Percentiles rank a stretch among this genome's conserved stretches.
Evolutionary conservation across 2,113 vertebrate genomes (phyloP).

Genomic region (Brachyistius frenatus): DNA sequence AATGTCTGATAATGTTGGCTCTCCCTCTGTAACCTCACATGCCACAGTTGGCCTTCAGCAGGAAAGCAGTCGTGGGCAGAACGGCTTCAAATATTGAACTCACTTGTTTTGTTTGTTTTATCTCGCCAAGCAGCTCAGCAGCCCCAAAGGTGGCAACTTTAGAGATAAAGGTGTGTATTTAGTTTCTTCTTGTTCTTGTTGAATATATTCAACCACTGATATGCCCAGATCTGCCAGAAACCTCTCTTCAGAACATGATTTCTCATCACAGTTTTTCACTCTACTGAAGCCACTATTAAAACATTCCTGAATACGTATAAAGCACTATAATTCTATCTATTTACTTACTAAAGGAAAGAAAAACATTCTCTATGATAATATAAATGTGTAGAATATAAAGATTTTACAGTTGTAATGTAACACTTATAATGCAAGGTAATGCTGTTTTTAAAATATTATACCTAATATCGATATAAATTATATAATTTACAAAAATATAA

Average conservation of each 20-base stretch:
- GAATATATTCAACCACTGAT: not conserved
- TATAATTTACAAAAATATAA: conserved; percentile 7
- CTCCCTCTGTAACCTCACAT: conserved; percentile 35
- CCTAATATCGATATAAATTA: not conserved
- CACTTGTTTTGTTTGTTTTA: conserved; percentile 38
- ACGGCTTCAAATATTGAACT: conserved; percentile 36
- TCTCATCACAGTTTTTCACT: not conserved
- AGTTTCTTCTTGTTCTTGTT: not conserved
- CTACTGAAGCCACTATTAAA: not conserved
- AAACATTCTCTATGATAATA: not conserved
- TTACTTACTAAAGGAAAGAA: not conserved
- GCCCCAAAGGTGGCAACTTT: conserved; percentile 63
- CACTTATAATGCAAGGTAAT: conserved; percentile 7
- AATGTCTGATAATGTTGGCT: conserved; percentile 8
- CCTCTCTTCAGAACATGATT: not conserved
- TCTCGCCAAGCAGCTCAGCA: conserved; percentile 39
- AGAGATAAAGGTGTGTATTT: conserved; percentile 7
- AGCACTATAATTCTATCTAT: not conserved
- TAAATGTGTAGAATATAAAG: not conserved
- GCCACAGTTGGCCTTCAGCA: conserved; percentile 51
- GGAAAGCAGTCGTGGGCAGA: conserved; percentile 17
- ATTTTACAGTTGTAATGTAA: conserved; percentile 5
- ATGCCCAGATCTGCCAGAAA: conserved; percentile 1
- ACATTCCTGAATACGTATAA: not conserved
- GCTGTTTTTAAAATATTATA: not conserved